Percentiles rank a stretch among this genome's conserved stretches.
Conservation (phyloP, 2,888 invertebrate species). For the Brachyptera risi region DNA sequence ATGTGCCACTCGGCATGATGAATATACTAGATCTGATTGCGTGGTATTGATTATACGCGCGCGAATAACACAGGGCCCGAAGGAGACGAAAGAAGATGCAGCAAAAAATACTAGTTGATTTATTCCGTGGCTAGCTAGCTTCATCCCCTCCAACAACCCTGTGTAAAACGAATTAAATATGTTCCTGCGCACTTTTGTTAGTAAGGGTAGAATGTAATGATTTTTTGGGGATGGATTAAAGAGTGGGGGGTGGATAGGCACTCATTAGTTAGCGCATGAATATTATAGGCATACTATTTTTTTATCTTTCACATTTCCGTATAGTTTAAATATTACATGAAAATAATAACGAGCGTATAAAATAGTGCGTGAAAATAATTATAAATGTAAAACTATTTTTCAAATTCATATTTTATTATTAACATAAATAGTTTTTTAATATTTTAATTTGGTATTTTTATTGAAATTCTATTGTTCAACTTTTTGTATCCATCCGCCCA, state of each 20-base stretch:
- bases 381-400: neutral
- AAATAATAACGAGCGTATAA: neutral
- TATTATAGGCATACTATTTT: slow-evolving; percentile 60
- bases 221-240: slow-evolving; percentile 64
- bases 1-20: no score
- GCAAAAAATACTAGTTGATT: slow-evolving; percentile 8
- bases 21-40: neutral
- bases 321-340: no score
- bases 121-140: neutral
- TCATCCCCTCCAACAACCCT: slow-evolving; percentile 12
- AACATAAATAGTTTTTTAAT: slow-evolving; percentile 55
- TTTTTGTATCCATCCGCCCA: slow-evolving; percentile 34
- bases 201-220: slow-evolving; percentile 73
- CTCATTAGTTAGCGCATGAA: slow-evolving; percentile 54
- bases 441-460: slow-evolving; percentile 44
- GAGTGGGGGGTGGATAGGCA: slow-evolving; percentile 27
- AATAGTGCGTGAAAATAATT: neutral
- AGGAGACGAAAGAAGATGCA: no score
- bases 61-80: neutral
- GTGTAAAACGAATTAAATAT: slow-evolving; percentile 32
- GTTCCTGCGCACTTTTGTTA: slow-evolving; percentile 34
- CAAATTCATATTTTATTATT: slow-evolving; percentile 41
- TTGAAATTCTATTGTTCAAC: slow-evolving; percentile 47
- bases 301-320: slow-evolving; percentile 28
- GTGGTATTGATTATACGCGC: slow-evolving; percentile 51